These are phyloP conservation scores for Vipera ursinii DNA, from an alignment of 2,797 vertebrate species.

Conservation along the genomic window DNA sequence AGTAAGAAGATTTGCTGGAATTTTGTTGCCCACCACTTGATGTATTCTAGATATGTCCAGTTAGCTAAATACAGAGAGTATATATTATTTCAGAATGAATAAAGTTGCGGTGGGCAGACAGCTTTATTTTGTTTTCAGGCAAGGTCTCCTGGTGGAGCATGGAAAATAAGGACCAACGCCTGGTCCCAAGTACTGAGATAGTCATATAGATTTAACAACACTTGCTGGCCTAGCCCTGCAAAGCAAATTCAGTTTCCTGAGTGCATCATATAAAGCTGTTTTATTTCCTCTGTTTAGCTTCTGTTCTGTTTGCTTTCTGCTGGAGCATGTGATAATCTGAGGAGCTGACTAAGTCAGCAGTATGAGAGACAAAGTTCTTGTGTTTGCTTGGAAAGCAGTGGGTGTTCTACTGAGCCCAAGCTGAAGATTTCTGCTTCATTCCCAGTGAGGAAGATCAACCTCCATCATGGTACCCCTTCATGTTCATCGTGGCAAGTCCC, in stretches of 20 bases:
- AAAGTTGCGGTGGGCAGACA: too few species aligned
- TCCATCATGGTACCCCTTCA: background rate
- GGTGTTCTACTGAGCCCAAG: background rate
- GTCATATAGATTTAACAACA: constrained; percentile 44
- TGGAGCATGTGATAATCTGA: constrained; percentile 40
- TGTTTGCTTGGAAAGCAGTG: background rate
- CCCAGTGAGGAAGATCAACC: background rate
- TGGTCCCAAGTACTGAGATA: constrained; percentile 25
- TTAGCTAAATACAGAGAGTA: background rate
- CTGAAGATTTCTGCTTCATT: background rate
- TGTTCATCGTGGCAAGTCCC: background rate
- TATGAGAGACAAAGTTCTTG: background rate
- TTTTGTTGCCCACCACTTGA: background rate
- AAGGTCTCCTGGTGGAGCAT: background rate
- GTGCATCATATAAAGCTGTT: constrained; percentile 52
- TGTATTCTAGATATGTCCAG: background rate
- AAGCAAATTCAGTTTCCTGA: constrained; percentile 54
- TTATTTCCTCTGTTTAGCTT: constrained; percentile 54
- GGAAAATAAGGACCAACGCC: background rate
- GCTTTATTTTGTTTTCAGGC: background rate
- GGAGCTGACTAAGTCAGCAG: constrained; percentile 15
- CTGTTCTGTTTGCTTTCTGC: constrained; percentile 44
- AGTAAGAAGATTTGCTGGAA: background rate
- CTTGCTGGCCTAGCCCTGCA: constrained; percentile 34
- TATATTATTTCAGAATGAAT: background rate